These are phyloP conservation scores for Natator depressus DNA, from an alignment of 2,113 vertebrate species.

Conservation along the genomic window DNA sequence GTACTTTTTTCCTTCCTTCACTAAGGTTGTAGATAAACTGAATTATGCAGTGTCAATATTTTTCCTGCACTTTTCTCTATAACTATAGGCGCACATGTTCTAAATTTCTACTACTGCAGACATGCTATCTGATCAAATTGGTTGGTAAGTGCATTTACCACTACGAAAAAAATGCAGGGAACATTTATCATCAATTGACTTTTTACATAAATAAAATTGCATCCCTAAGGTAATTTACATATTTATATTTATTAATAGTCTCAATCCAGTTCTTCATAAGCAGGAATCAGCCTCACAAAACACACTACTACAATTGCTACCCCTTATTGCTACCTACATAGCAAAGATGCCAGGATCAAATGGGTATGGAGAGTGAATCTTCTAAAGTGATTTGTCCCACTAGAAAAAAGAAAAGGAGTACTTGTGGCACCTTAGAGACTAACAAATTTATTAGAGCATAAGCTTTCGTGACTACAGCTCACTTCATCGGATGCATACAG, in stretches of 20 bases:
- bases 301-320: not conserved
- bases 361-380: not conserved
- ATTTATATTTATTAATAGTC: not conserved
- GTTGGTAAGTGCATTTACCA: not conserved
- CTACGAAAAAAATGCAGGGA: not conserved
- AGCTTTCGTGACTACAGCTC: no score
- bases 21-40: not conserved
- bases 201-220: not conserved
- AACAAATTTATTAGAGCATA: no score
- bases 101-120: not conserved
- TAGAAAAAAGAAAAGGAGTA: no score
- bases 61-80: not conserved
- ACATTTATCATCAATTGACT: not conserved
- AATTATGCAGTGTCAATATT: not conserved
- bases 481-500: no score
- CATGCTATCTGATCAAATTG: not conserved
- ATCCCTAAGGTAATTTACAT: not conserved
- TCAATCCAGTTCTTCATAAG: not conserved
- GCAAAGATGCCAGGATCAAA: not conserved
- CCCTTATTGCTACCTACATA: no score
- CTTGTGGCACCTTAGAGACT: no score
- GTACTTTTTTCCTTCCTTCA: not conserved
- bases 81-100: not conserved
- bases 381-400: not conserved
- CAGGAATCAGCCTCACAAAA: not conserved